A percentile compares a stretch with the other conserved stretches of the same genome.
phyloP scores from a whole-genome alignment of 2,888 invertebrate species.

The Dascillus cervinus region DNA sequence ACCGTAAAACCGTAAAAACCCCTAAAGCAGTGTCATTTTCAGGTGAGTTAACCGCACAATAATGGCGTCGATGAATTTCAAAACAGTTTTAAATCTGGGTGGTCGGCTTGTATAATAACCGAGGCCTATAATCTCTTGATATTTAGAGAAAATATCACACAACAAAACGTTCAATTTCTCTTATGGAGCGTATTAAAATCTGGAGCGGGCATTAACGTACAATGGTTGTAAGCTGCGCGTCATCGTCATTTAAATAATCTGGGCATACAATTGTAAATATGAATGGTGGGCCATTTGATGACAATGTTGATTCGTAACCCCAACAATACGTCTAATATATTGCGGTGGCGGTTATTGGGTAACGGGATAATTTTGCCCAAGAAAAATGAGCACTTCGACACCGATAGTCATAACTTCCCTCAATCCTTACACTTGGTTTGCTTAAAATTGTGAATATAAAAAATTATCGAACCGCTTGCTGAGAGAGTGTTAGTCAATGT shows the following conservation, averaged over 20 bases:
- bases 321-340: slow-evolving; percentile 9
- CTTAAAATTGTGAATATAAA: too few species aligned
- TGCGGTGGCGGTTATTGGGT: too few species aligned
- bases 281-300: slow-evolving; percentile 11
- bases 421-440: too few species aligned
- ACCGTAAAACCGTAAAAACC: too few species aligned
- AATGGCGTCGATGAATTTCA: slow-evolving; percentile 2
- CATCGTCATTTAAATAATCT: slow-evolving; percentile 15
- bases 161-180: slow-evolving; percentile 12
- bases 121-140: slow-evolving; percentile 6
- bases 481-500: too few species aligned
- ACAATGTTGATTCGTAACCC: slow-evolving; percentile 8
- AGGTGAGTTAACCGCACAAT: too few species aligned
- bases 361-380: too few species aligned
- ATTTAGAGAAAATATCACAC: slow-evolving; percentile 9
- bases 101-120: slow-evolving; percentile 3
- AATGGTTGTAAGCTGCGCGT: slow-evolving; percentile 13
- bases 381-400: too few species aligned
- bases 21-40: too few species aligned
- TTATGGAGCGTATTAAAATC: slow-evolving; percentile 10
- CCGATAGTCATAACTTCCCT: too few species aligned
- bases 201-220: slow-evolving; percentile 10
- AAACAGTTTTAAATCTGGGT: too few species aligned
- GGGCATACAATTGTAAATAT: slow-evolving; percentile 10
- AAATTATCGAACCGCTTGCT: too few species aligned